Conservation (phyloP, 2,888 invertebrate species). For the Liopterus haemorrhoidalis region DNA sequence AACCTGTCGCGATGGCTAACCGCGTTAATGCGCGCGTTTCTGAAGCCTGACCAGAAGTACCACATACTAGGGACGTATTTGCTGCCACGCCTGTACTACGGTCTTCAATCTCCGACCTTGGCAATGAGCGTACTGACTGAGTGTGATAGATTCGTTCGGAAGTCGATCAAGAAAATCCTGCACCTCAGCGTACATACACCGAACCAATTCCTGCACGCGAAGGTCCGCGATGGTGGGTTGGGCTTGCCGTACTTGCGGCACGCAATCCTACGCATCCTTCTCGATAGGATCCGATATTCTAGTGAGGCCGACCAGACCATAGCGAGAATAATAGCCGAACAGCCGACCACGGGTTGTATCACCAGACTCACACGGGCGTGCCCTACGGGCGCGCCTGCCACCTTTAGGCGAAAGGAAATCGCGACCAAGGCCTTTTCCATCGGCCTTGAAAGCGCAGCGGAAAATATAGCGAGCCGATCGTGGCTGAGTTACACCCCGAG, state of each 20-base stretch:
- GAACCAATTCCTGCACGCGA: not conserved
- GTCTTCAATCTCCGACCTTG: slow-evolving; percentile 16
- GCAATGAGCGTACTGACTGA: slow-evolving; percentile 13
- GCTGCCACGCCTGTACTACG: not conserved
- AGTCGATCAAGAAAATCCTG: not conserved
- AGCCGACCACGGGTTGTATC: not conserved
- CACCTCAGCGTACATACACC: not conserved
- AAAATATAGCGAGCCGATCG: slow-evolving; percentile 26
- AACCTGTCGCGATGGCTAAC: not conserved
- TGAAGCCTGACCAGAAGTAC: slow-evolving; percentile 6
- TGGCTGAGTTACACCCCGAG: slow-evolving; percentile 24
- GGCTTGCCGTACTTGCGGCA: not conserved
- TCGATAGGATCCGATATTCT: no score
- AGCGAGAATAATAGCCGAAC: not conserved
- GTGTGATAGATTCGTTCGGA: slow-evolving; percentile 16
- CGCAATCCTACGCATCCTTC: not conserved
- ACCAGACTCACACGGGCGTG: not conserved
- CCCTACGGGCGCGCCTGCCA: not conserved
- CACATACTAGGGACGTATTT: slow-evolving; percentile 2
- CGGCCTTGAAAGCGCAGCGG: slow-evolving; percentile 21
- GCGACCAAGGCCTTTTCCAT: slow-evolving; percentile 4
- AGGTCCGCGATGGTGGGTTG: slow-evolving; percentile 3
- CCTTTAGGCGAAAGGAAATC: slow-evolving; percentile 9
- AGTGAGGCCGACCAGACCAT: no score
- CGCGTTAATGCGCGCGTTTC: not conserved